A percentile compares a stretch with the other conserved stretches of the same genome.
These are phyloP conservation scores for Pristionchus arcanus DNA, from an alignment of 2,888 invertebrate genomes.

Conservation along the genomic window DNA sequence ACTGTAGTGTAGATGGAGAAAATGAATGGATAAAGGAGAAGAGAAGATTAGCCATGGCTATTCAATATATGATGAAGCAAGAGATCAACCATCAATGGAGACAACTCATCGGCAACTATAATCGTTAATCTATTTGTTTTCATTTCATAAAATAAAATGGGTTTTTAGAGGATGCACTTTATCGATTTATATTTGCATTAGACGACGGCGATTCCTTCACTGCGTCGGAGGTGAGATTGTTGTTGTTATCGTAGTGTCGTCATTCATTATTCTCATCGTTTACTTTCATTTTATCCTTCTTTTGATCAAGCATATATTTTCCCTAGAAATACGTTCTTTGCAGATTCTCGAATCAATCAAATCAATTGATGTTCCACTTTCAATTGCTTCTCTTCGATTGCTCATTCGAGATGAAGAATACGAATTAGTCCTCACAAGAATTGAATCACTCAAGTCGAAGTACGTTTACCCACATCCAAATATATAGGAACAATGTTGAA, in stretches of 20 bases:
- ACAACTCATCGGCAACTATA: not conserved
- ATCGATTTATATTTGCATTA: not conserved
- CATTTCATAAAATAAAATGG: not conserved
- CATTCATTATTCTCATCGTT: no score
- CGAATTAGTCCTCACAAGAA: not conserved
- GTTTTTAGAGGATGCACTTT: not conserved
- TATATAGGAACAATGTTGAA: no score
- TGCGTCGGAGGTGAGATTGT: not conserved
- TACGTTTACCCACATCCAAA: not conserved
- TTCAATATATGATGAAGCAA: not conserved
- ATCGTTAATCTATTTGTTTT: not conserved
- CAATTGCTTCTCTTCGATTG: conserved; percentile 28
- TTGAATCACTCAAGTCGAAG: not conserved
- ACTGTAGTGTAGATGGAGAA: not conserved
- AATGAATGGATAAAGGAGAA: conserved; percentile 42
- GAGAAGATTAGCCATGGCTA: conserved; percentile 4
- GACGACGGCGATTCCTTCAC: not conserved
- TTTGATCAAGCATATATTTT: no score
- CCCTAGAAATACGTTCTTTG: not conserved
- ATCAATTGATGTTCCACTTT: not conserved
- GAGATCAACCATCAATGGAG: not conserved
- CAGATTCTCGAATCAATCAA: conserved; percentile 5
- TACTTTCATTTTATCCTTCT: no score
- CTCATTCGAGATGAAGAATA: conserved; percentile 30
- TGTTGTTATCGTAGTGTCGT: no score